Conservation (phyloP, 2,888 invertebrate genomes). For the Leptinotarsa juncta region DNA sequence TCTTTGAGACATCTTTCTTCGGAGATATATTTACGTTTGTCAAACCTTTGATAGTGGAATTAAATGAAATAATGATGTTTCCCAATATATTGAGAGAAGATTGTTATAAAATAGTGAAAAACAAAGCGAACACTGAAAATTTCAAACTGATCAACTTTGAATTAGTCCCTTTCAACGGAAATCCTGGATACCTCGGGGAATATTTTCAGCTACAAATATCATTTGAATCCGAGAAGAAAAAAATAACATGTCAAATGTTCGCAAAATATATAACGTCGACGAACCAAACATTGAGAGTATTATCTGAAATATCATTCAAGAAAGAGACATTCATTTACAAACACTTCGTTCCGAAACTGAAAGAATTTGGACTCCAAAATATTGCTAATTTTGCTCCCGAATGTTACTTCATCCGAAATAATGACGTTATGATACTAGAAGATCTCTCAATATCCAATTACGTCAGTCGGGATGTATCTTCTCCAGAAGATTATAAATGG, state of each 20-base stretch:
- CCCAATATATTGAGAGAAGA: slow-evolving; percentile 50
- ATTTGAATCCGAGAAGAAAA: slow-evolving; percentile 28
- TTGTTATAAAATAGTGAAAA: slow-evolving; percentile 48
- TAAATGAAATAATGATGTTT: slow-evolving; percentile 23
- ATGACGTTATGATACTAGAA: slow-evolving; percentile 62
- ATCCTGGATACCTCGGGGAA: slow-evolving; percentile 55
- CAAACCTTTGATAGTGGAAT: slow-evolving; percentile 2
- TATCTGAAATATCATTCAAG: slow-evolving; percentile 40
- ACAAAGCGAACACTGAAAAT: slow-evolving; percentile 45
- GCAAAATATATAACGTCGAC: slow-evolving; percentile 47
- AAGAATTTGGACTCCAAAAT: slow-evolving; percentile 47
- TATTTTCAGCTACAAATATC: slow-evolving; percentile 52
- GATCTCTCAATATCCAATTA: slow-evolving; percentile 54
- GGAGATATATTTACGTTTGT: not conserved
- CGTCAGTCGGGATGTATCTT: slow-evolving; percentile 28
- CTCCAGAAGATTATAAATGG: slow-evolving; percentile 42
- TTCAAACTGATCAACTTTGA: slow-evolving; percentile 45
- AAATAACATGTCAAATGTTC: slow-evolving; percentile 44
- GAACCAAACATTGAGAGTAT: slow-evolving; percentile 41
- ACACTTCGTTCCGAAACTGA: slow-evolving; percentile 60
- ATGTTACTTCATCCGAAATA: slow-evolving; percentile 59
- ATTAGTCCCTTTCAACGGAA: slow-evolving; percentile 44
- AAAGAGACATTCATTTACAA: slow-evolving; percentile 62
- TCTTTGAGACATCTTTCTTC: not conserved
- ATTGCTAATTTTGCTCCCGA: slow-evolving; percentile 55